These are phyloP conservation scores for Cololabis saira DNA, from an alignment of 2,113 vertebrate genomes.

Conservation along the genomic window DNA sequence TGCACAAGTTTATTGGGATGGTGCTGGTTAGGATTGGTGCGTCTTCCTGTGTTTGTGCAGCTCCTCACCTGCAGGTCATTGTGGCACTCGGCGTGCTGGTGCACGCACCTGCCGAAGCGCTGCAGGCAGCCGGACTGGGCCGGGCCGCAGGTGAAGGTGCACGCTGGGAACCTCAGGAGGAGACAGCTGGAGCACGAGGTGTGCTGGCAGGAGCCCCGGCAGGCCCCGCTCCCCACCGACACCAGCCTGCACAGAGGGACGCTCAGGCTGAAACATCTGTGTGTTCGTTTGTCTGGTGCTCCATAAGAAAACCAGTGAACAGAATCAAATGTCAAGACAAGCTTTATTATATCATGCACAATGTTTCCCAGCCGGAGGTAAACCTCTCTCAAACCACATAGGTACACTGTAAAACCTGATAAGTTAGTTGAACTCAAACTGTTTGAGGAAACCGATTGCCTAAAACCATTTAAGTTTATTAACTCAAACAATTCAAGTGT, in stretches of 20 bases:
- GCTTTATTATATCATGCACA: too few species aligned
- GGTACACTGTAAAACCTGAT: too few species aligned
- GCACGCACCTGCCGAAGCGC: constrained; percentile 75
- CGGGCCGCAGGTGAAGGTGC: constrained; percentile 63
- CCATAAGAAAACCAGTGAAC: too few species aligned
- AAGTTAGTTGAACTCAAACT: too few species aligned
- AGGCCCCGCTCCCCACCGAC: constrained; percentile 57
- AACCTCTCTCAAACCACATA: too few species aligned
- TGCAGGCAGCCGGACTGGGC: constrained; percentile 68
- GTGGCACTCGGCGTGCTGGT: constrained; percentile 48
- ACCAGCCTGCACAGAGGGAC: constrained; percentile 50
- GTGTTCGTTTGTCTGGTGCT: too few species aligned
- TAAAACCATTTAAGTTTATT: too few species aligned
- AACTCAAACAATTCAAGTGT: too few species aligned
- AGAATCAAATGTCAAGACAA: too few species aligned
- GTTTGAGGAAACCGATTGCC: too few species aligned
- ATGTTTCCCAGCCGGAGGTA: too few species aligned
- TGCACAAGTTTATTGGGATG: background rate
- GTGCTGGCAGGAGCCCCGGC: constrained; percentile 78
- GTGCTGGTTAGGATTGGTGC: too few species aligned
- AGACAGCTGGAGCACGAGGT: constrained; percentile 78
- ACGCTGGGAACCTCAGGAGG: constrained; percentile 62
- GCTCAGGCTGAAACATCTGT: background rate
- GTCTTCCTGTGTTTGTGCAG: background rate
- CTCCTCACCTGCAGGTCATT: constrained; percentile 63